Evolutionary conservation across 2,888 invertebrate species (phyloP).

Genomic region (Lydus trimaculatus): DNA sequence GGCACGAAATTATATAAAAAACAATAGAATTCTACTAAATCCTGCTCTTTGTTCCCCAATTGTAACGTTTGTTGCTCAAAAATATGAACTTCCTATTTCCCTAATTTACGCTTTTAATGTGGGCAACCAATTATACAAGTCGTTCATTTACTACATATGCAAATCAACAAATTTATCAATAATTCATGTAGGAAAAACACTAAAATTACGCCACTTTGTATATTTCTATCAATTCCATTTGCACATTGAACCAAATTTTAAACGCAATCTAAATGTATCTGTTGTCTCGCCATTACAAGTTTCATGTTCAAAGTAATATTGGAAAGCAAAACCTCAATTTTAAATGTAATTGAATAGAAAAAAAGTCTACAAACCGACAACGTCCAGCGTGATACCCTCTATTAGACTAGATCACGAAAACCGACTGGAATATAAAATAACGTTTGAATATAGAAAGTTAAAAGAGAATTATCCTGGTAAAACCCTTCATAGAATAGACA

Average conservation of each 20-base stretch:
- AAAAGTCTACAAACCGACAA: not conserved
- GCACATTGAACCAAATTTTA: not conserved
- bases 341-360: constrained; percentile 1
- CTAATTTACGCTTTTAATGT: not conserved
- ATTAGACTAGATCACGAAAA: not conserved
- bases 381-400: not conserved
- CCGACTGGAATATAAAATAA: constrained; percentile 3
- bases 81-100: too few relatives aligned
- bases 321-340: not conserved
- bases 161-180: too few relatives aligned
- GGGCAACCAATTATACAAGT: constrained; percentile 5
- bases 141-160: too few relatives aligned
- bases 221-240: too few relatives aligned
- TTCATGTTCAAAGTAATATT: not conserved
- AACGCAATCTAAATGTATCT: not conserved
- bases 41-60: too few relatives aligned
- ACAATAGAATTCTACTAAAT: too few relatives aligned
- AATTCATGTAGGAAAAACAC: too few relatives aligned
- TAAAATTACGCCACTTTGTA: too few relatives aligned
- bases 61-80: too few relatives aligned
- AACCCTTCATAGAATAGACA: not conserved
- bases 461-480: not conserved
- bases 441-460: not conserved
- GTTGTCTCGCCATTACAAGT: not conserved
- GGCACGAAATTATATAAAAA: too few relatives aligned